These are phyloP conservation scores for Ypsolopha scabrella DNA, from an alignment of 2,888 invertebrate species.

Conservation along the genomic window DNA sequence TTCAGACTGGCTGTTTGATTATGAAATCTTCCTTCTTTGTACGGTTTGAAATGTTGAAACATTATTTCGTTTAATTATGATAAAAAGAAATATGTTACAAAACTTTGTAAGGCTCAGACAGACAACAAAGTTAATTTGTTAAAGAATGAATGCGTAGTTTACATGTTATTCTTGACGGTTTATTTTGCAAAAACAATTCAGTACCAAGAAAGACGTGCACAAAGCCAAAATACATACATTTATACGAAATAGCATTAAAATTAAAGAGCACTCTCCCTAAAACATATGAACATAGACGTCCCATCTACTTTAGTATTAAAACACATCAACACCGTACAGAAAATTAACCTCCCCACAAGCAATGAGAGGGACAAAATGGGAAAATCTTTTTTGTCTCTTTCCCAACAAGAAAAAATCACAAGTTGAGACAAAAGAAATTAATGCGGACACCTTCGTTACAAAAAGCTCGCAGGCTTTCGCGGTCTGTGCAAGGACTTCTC, in stretches of 20 bases:
- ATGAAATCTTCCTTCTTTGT: neutral
- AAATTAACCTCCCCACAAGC: neutral
- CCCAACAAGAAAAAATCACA: constrained; percentile 16
- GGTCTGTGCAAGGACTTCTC: neutral
- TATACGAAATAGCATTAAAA: no score
- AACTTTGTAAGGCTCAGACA: no score
- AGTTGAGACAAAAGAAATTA: constrained; percentile 28
- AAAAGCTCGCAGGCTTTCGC: constrained; percentile 7
- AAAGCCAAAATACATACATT: no score
- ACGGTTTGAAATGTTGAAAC: neutral
- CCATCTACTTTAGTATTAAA: neutral
- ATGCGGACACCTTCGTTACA: constrained; percentile 16
- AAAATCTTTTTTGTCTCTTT: constrained; percentile 12
- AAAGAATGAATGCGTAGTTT: no score
- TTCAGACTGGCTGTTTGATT: neutral
- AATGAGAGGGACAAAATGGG: constrained; percentile 14
- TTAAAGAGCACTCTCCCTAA: no score
- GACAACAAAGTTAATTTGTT: no score
- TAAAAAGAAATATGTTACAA: neutral
- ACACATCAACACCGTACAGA: neutral
- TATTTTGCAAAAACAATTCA: no score
- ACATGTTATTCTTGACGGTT: no score
- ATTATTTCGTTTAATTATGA: neutral
- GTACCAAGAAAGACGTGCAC: no score
- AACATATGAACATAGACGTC: no score